A percentile compares a stretch with the other conserved stretches of the same genome.
Evolutionary conservation across 2,888 invertebrate species (phyloP).

Genomic region (Microctonus brassicae): DNA sequence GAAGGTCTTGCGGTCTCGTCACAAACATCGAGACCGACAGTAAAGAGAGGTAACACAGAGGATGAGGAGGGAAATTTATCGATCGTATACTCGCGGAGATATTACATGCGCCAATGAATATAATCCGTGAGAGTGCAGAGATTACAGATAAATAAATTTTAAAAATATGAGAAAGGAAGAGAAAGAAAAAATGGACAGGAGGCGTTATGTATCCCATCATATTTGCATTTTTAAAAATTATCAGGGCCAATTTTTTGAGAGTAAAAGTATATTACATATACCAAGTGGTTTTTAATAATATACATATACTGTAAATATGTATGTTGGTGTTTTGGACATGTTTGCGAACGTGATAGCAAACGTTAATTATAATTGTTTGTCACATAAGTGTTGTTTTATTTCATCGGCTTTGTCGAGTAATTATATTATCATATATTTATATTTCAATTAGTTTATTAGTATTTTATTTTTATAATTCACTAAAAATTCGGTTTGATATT

Average conservation of each 20-base stretch:
- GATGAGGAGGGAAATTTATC: not conserved
- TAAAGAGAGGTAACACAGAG: too few species aligned
- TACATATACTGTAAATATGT: not conserved
- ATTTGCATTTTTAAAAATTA: conserved; percentile 20
- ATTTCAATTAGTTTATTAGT: too few species aligned
- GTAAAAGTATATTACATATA: too few species aligned
- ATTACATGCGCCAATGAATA: too few species aligned
- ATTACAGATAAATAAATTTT: not conserved
- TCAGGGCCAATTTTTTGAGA: not conserved
- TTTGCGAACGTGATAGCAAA: not conserved
- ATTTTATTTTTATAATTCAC: too few species aligned
- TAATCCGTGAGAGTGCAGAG: not conserved
- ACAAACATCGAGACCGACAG: not conserved
- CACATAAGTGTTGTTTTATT: not conserved
- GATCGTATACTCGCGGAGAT: not conserved
- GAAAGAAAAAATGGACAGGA: not conserved
- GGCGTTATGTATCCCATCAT: not conserved
- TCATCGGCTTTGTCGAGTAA: not conserved
- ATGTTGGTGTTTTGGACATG: too few species aligned
- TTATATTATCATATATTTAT: too few species aligned
- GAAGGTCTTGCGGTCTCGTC: conserved; percentile 31
- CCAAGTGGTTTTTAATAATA: not conserved
- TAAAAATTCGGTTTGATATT: too few species aligned
- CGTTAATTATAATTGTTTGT: not conserved
- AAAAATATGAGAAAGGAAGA: not conserved